A percentile compares a stretch with the other conserved stretches of the same genome.
These are phyloP conservation scores for Saccopteryx leptura DNA, from an alignment of 2,113 vertebrate genomes.

Conservation along the genomic window DNA sequence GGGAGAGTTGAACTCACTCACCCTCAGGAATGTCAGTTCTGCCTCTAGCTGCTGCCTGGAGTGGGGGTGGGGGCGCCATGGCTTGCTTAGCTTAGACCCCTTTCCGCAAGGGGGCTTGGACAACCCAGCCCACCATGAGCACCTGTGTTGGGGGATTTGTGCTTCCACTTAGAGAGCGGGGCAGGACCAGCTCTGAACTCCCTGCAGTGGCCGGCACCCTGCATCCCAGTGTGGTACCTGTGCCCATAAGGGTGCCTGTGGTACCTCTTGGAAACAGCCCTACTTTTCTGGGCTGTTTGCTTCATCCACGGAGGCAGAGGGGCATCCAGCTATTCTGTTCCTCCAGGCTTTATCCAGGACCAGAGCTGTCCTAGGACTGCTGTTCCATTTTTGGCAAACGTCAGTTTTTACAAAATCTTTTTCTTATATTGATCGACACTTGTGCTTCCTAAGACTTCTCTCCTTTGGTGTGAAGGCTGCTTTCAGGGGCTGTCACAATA, in stretches of 20 bases:
- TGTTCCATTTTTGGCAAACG: background rate
- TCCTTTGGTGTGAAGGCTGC: background rate
- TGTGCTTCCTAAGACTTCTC: background rate
- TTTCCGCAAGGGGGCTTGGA: background rate
- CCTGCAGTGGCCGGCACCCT: rapidly evolving
- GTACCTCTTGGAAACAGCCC: background rate
- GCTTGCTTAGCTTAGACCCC: too few relatives aligned
- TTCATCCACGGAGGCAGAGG: background rate
- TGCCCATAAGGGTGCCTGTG: rapidly evolving
- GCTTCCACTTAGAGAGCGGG: background rate
- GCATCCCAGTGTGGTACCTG: background rate
- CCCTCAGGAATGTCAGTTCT: too few relatives aligned
- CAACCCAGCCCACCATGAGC: background rate
- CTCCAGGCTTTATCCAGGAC: background rate
- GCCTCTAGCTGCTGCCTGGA: too few relatives aligned
- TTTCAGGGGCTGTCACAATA: background rate
- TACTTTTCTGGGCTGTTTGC: too few relatives aligned
- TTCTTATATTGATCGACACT: background rate
- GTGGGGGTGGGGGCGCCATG: background rate
- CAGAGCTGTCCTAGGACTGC: background rate
- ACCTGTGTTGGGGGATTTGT: background rate
- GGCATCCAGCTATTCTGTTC: background rate
- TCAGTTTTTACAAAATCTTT: background rate
- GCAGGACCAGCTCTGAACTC: background rate
- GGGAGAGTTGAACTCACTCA: background rate